Conservation (phyloP, 1,140 invertebrate species). For the Drosophila bifasciata region DNA sequence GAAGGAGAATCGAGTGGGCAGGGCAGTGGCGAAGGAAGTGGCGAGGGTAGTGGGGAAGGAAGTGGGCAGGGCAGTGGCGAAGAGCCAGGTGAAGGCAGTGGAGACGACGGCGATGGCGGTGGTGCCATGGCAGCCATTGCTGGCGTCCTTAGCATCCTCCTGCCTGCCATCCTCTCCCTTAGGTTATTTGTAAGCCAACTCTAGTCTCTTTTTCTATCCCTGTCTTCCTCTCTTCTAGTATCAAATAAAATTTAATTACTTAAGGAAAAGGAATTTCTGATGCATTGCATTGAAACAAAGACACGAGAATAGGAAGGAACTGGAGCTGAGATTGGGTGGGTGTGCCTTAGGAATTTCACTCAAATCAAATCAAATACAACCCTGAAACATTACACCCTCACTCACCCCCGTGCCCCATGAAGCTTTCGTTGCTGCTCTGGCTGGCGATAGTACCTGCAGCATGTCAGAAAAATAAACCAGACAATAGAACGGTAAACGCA, state of each 20-base stretch:
- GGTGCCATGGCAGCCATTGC: slow-evolving; percentile 39
- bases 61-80: slow-evolving; percentile 16
- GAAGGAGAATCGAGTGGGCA: background rate
- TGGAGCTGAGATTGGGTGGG: too few species aligned
- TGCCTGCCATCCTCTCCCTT: slow-evolving; percentile 27
- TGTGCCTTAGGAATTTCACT: too few species aligned
- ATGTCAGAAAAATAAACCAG: too few species aligned
- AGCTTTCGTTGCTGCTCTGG: too few species aligned
- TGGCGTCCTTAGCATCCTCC: slow-evolving; percentile 24
- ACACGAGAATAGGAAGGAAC: too few species aligned
- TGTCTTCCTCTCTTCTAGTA: background rate
- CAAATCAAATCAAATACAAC: too few species aligned
- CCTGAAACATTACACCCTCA: too few species aligned
- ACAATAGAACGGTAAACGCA: too few species aligned
- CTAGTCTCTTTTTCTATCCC: background rate
- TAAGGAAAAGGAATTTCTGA: background rate
- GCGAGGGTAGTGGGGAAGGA: background rate
- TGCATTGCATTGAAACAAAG: too few species aligned
- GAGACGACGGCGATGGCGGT: slow-evolving; percentile 6
- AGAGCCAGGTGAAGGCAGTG: slow-evolving; percentile 1
- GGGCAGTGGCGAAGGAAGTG: slow-evolving; percentile 10
- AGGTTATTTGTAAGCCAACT: background rate
- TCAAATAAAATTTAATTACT: background rate
- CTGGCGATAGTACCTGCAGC: too few species aligned
- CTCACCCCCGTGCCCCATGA: too few species aligned